A percentile compares a stretch with the other conserved stretches of the same genome.
Conservation (phyloP, 2,888 invertebrate species). For the Platycheirus albimanus region DNA sequence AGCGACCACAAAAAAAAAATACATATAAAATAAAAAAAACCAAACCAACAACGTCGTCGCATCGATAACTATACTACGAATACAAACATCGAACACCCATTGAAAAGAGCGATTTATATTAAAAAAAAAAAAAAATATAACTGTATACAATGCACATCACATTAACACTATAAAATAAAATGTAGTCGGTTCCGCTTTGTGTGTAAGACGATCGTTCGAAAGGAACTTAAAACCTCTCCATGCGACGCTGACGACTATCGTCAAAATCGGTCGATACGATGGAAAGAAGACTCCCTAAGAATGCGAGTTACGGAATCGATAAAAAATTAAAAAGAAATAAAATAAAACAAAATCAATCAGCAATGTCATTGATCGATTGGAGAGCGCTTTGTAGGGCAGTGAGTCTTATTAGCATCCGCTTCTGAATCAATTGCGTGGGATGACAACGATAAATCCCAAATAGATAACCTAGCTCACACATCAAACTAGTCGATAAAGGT, state of each 20-base stretch:
- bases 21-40: slow-evolving; percentile 6
- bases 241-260: too few relatives aligned
- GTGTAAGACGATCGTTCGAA: slow-evolving; percentile 69
- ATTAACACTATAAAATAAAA: slow-evolving; percentile 72
- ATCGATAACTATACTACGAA: slow-evolving; percentile 26
- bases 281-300: slow-evolving; percentile 36
- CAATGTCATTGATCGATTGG: slow-evolving; percentile 72
- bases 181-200: slow-evolving; percentile 71
- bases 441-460: slow-evolving; percentile 43
- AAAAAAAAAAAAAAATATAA: slow-evolving; percentile 38
- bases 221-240: slow-evolving; percentile 69
- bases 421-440: slow-evolving; percentile 56
- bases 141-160: slow-evolving; percentile 14
- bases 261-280: too few relatives aligned
- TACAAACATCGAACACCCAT: slow-evolving; percentile 63
- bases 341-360: slow-evolving; percentile 71
- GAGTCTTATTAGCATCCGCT: slow-evolving; percentile 63
- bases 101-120: slow-evolving; percentile 31
- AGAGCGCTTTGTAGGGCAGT: slow-evolving; percentile 69
- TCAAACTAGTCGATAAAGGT: slow-evolving; percentile 34
- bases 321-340: slow-evolving; percentile 24
- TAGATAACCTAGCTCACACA: slow-evolving; percentile 40
- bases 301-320: slow-evolving; percentile 9
- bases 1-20: slow-evolving; percentile 68
- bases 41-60: slow-evolving; percentile 11